phyloP scores from a whole-genome alignment of 2,797 vertebrate species.

The Amazona ochrocephala region DNA sequence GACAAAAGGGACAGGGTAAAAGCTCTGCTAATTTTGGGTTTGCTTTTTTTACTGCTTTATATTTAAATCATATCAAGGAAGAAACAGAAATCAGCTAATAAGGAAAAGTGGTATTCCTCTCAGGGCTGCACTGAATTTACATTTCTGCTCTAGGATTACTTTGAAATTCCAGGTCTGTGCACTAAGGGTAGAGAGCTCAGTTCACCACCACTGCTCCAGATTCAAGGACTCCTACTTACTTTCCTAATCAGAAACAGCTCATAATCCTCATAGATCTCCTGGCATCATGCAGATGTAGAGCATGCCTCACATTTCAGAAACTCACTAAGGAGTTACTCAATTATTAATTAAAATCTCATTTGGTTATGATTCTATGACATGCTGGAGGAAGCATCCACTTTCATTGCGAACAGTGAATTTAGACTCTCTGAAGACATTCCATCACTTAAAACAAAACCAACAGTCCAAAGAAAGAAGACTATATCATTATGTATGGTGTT shows the following conservation, averaged over 20 bases:
- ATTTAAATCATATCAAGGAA: background rate
- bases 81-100: background rate
- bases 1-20: background rate
- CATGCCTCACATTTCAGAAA: background rate
- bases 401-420: background rate
- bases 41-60: background rate
- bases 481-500: background rate
- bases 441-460: conserved; percentile 4
- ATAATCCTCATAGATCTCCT: background rate
- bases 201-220: background rate
- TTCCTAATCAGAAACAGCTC: background rate
- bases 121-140: background rate
- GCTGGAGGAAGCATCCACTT: conserved; percentile 9
- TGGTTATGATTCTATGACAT: conserved; percentile 6
- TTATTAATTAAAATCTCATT: conserved; percentile 43
- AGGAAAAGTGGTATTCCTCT: background rate
- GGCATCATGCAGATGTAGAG: background rate
- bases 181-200: background rate
- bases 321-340: conserved; percentile 2
- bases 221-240: background rate
- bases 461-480: background rate
- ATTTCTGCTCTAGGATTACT: background rate
- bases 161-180: background rate
- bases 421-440: conserved; percentile 12
- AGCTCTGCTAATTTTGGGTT: background rate